Percentiles rank a stretch among this genome's conserved stretches.
Conservation (phyloP, 2,113 vertebrate genomes). For the Aegypius monachus region DNA sequence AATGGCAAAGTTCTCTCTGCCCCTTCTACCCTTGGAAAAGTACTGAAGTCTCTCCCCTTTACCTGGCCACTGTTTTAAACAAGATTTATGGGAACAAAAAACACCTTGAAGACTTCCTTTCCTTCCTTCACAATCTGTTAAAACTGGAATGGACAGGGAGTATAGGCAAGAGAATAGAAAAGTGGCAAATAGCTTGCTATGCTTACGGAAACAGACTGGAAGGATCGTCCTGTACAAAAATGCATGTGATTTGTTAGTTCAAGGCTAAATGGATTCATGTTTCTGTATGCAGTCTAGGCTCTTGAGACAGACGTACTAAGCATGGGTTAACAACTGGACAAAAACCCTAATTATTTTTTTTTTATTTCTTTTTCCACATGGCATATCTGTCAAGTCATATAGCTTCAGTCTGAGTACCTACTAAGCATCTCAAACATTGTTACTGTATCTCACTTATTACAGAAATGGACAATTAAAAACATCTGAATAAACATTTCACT, state of each 20-base stretch:
- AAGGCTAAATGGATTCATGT: neutral
- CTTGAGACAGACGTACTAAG: neutral
- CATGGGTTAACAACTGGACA: neutral
- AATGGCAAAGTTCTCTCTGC: neutral
- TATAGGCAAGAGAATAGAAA: neutral
- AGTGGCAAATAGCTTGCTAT: neutral
- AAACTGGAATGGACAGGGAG: neutral
- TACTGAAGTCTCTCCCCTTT: neutral
- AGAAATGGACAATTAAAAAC: neutral
- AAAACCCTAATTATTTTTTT: neutral
- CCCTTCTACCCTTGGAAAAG: neutral
- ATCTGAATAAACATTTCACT: neutral
- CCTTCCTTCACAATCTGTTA: neutral
- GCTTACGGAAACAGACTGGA: neutral
- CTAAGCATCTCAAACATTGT: neutral
- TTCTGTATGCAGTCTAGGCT: neutral
- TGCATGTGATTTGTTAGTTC: neutral
- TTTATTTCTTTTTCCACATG: neutral
- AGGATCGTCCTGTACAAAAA: neutral
- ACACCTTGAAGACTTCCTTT: neutral
- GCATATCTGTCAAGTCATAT: neutral
- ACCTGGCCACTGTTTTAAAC: neutral
- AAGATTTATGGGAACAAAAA: neutral
- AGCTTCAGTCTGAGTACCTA: neutral
- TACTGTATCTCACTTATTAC: neutral